Evolutionary conservation across 2,797 vertebrate species (phyloP).

Genomic region (Apogon talboti): DNA sequence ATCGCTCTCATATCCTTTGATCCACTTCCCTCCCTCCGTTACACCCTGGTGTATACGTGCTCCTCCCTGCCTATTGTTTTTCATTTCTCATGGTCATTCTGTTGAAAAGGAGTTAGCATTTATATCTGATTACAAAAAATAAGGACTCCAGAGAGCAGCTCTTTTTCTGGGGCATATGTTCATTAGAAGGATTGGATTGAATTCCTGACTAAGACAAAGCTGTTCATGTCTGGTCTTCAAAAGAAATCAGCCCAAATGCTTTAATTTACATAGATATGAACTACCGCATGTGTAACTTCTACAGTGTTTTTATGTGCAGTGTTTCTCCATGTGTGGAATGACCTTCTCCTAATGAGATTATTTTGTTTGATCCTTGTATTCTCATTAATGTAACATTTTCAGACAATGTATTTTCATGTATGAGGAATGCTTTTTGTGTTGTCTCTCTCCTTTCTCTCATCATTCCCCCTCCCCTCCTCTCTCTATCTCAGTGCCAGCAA

Average conservation of each 20-base stretch:
- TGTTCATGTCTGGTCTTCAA: constrained; percentile 56
- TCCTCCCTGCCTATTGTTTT: constrained; percentile 52
- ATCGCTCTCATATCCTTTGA: constrained; percentile 47
- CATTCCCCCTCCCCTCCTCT: not conserved
- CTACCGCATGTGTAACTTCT: constrained; percentile 38
- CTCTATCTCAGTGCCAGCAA: constrained; percentile 85
- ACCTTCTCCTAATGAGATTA: constrained; percentile 60
- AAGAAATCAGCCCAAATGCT: constrained; percentile 57
- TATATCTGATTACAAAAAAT: constrained; percentile 60
- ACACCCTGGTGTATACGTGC: not conserved
- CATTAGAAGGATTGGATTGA: constrained; percentile 62
- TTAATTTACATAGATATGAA: constrained; percentile 37
- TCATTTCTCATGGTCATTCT: constrained; percentile 60
- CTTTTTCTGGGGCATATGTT: constrained; percentile 68
- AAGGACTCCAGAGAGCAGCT: constrained; percentile 54
- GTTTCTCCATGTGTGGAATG: constrained; percentile 24
- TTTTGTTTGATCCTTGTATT: constrained; percentile 59
- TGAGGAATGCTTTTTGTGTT: constrained; percentile 32
- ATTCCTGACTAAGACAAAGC: constrained; percentile 51
- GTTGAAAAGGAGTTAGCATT: constrained; percentile 55
- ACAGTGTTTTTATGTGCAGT: constrained; percentile 33
- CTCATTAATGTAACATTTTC: constrained; percentile 46
- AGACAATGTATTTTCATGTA: constrained; percentile 10
- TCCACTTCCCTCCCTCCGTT: constrained; percentile 31
- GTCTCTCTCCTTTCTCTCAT: constrained; percentile 20